Evolutionary conservation across 2,888 invertebrate species (phyloP).

Genomic region (Trissoscelio sp.): DNA sequence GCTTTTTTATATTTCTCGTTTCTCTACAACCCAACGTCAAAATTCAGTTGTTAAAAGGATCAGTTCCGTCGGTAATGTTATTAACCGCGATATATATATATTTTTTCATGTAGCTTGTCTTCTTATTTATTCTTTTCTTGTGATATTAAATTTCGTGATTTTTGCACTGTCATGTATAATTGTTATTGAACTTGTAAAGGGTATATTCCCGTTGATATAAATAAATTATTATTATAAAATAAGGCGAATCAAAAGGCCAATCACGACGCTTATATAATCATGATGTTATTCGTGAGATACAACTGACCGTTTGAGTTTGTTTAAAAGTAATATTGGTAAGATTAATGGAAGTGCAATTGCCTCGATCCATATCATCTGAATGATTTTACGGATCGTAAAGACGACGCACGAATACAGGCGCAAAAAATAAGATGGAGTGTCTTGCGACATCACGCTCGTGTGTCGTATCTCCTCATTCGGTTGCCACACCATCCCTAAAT

Average conservation of each 20-base stretch:
- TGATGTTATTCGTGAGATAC: conserved; percentile 48
- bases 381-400: conserved; percentile 79
- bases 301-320: conserved; percentile 33
- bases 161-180: too few relatives aligned
- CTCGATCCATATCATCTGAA: conserved; percentile 79
- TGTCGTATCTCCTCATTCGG: conserved; percentile 35
- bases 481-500: conserved; percentile 63
- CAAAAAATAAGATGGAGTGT: conserved; percentile 21
- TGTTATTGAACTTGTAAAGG: too few relatives aligned
- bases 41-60: too few relatives aligned
- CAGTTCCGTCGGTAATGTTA: too few relatives aligned
- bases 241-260: conserved; percentile 53
- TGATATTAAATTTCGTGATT: too few relatives aligned
- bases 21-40: too few relatives aligned
- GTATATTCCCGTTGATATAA: too few relatives aligned
- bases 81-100: too few relatives aligned
- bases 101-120: too few relatives aligned
- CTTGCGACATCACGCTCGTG: conserved; percentile 28
- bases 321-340: conserved; percentile 63
- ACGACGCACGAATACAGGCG: conserved; percentile 70
- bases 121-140: too few relatives aligned
- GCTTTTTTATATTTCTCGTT: too few relatives aligned
- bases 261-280: conserved; percentile 52
- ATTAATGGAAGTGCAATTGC: conserved; percentile 76
- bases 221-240: too few relatives aligned